Evolutionary conservation across 2,797 vertebrate species (phyloP), one percentile per base, ranked within the genome.

Genomic region (Peromyscus attwateri): DNA sequence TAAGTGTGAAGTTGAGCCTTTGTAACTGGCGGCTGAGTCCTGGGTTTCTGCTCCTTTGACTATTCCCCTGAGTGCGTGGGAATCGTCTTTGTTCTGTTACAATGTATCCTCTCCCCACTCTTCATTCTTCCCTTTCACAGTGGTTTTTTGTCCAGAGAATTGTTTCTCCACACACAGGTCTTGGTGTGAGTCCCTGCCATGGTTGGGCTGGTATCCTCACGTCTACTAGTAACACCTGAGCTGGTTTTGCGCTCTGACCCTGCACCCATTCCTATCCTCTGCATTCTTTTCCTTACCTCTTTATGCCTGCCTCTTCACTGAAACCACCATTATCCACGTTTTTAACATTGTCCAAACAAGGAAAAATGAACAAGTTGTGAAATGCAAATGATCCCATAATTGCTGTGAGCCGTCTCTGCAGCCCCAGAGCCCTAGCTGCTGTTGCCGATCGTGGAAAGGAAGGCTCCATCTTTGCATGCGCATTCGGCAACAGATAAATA

Each of bases 401-500:
- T 70, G 96, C 92, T 96, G 81, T 49, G 37, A 85, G 43, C 93
- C 68, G 66, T 29, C 76, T 84, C 92, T 87, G 29, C 8, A 73
- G 90, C 90, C 84, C 19, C 40, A 64, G 92, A 96, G 87, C 37
- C 83, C 80, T 92, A 64, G 55, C 81, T 95, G 84, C 73, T 85
- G 79, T 60, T 49, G 87, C 93, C 34, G 89, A 92, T 37, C 31
- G 0, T 43, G 91, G 76, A 29, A 87, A 95, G 93, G 83, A 94
- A 97, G 95, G 77, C 95, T 97, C 75, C 95, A 93, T 96, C 94
- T 98, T 97, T 97, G 71, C 92, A 60, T 92, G 97, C 92, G 83
- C 92, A 97, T 94, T 94, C 96, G 29, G 96, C 94, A 95, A 96
- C 95, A 96, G 94, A 98, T 94, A 98, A 98, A 98, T 96, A 97